Evolutionary conservation across 2,888 invertebrate species (phyloP).

Genomic region (Colostygia pectinataria): DNA sequence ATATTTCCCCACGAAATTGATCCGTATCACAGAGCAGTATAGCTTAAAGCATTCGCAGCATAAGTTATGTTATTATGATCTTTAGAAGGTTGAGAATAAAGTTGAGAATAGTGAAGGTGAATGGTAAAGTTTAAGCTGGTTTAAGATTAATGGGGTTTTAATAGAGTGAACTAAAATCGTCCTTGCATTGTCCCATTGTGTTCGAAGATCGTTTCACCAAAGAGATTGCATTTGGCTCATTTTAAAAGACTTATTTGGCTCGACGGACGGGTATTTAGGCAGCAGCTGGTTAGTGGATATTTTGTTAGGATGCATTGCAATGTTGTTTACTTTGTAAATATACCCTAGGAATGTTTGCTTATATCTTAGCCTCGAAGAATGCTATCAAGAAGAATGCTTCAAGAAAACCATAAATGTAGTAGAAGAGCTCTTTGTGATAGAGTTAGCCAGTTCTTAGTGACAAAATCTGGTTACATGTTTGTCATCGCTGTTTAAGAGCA

Average conservation of each 20-base stretch:
- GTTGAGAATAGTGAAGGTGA: neutral
- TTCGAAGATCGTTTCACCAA: conserved; percentile 58
- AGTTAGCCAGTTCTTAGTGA: too few species aligned
- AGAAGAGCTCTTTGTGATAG: too few species aligned
- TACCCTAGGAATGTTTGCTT: conserved; percentile 1
- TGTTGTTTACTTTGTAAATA: conserved; percentile 21
- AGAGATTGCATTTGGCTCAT: conserved; percentile 61
- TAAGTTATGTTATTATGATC: conserved; percentile 15
- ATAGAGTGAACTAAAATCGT: conserved; percentile 74
- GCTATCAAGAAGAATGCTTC: too few species aligned
- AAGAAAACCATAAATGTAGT: too few species aligned
- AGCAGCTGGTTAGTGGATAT: conserved; percentile 44
- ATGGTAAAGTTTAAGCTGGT: conserved; percentile 20
- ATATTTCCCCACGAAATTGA: conserved; percentile 8
- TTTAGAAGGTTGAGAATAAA: conserved; percentile 3
- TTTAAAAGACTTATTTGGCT: conserved; percentile 53
- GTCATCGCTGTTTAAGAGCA: too few species aligned
- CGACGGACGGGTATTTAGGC: conserved; percentile 41
- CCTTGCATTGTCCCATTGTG: conserved; percentile 80
- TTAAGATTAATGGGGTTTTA: conserved; percentile 66
- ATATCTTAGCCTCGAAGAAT: neutral
- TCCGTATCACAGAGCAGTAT: conserved; percentile 10
- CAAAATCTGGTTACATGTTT: too few species aligned
- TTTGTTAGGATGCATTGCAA: conserved; percentile 24
- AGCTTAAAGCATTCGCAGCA: neutral